phyloP scores from a whole-genome alignment of 1,140 invertebrate species.

The Bradynema listronoti region DNA sequence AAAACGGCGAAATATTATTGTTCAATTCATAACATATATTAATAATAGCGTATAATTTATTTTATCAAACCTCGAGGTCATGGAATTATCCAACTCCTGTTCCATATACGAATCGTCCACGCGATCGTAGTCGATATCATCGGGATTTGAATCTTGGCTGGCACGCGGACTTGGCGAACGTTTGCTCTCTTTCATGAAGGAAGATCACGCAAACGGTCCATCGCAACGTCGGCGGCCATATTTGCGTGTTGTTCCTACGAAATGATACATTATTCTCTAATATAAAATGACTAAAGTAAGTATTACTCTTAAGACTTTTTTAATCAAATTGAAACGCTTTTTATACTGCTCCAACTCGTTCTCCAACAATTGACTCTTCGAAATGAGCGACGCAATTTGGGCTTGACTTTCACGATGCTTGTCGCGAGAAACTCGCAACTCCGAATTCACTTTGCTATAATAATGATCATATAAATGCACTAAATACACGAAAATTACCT shows the following conservation, averaged over 20 bases:
- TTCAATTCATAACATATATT: too few species aligned
- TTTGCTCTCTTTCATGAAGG: constrained; percentile 7
- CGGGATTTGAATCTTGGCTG: neutral
- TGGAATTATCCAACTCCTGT: neutral
- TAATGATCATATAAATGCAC: neutral
- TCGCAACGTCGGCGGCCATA: neutral
- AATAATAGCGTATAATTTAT: too few species aligned
- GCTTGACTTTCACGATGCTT: constrained; percentile 5
- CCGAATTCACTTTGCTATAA: neutral
- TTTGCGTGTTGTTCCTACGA: neutral
- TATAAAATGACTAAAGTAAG: neutral
- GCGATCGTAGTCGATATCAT: constrained; percentile 9
- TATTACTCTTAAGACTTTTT: neutral
- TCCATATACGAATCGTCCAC: neutral
- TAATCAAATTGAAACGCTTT: constrained; percentile 2
- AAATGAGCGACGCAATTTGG: neutral
- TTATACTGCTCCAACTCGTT: constrained; percentile 5
- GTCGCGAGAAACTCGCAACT: neutral
- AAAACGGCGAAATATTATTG: too few species aligned
- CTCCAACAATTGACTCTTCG: neutral
- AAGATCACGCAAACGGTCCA: constrained; percentile 1
- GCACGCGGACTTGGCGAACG: neutral
- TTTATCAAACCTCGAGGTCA: neutral
- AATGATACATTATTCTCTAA: neutral
- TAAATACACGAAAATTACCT: constrained; percentile 1